Conservation (phyloP, 2,797 vertebrate species). For the Choloepus didactylus region DNA sequence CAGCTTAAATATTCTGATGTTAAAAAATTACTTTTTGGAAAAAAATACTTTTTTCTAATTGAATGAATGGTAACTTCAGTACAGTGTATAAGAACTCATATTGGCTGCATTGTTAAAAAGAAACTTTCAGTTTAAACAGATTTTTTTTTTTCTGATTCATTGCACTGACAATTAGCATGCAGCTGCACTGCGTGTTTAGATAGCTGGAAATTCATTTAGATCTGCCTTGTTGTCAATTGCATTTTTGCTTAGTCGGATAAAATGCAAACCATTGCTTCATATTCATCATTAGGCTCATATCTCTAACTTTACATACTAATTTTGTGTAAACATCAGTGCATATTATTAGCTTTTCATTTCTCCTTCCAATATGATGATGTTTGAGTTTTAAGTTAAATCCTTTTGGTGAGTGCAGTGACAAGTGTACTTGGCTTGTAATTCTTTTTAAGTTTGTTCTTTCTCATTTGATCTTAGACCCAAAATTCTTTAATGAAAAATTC, state of each 20-base stretch:
- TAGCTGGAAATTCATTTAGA: conserved; percentile 87
- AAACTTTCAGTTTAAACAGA: conserved; percentile 79
- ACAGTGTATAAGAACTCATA: not conserved
- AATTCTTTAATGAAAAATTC: conserved; percentile 52
- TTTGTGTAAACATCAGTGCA: conserved; percentile 66
- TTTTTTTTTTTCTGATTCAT: conserved; percentile 77
- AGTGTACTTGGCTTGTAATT: conserved; percentile 48
- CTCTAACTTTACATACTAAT: conserved; percentile 75
- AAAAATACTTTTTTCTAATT: conserved; percentile 35
- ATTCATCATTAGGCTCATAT: conserved; percentile 45
- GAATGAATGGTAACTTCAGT: not conserved
- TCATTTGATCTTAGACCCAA: conserved; percentile 57
- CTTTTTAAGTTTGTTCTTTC: conserved; percentile 66
- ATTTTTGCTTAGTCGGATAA: conserved; percentile 79
- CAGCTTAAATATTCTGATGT: conserved; percentile 2
- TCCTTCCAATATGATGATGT: conserved; percentile 16
- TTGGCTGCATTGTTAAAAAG: conserved; percentile 51
- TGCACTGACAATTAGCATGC: conserved; percentile 82
- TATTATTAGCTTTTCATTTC: conserved; percentile 65
- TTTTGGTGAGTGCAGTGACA: conserved; percentile 9
- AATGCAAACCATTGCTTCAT: conserved; percentile 71
- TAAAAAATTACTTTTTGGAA: conserved; percentile 43
- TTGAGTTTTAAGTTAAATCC: conserved; percentile 73
- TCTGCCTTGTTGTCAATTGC: conserved; percentile 82
- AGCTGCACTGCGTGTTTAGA: conserved; percentile 85